Evolutionary conservation across 2,888 invertebrate genomes (phyloP).

Genomic region (Acanthopleura granulata): DNA sequence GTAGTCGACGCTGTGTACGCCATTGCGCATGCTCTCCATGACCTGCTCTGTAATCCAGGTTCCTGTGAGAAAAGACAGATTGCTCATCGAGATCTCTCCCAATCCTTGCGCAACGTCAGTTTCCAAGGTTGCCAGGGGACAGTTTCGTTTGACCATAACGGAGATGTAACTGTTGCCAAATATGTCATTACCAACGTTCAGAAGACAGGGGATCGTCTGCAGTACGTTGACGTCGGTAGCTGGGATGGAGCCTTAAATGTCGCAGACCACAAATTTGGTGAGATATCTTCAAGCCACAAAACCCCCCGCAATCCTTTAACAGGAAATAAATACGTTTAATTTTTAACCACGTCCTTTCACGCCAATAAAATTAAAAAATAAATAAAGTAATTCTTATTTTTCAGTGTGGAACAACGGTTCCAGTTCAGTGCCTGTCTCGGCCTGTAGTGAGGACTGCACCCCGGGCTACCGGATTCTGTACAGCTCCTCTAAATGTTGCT

Average conservation of each 20-base stretch:
- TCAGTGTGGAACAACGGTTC: slow-evolving; percentile 20
- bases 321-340: too few species aligned
- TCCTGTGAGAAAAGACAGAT: not conserved
- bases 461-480: not conserved
- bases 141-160: slow-evolving; percentile 17
- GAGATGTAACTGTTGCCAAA: not conserved
- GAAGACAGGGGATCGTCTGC: not conserved
- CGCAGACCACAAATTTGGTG: slow-evolving; percentile 1
- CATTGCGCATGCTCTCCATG: slow-evolving; percentile 15
- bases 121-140: slow-evolving; percentile 15
- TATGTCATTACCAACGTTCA: slow-evolving; percentile 19
- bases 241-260: slow-evolving; percentile 17
- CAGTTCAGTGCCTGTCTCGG: not conserved
- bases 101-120: not conserved
- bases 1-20: slow-evolving; percentile 21
- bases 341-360: too few species aligned
- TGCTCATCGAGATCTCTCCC: not conserved
- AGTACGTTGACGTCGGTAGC: slow-evolving; percentile 17
- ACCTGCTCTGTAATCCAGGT: not conserved
- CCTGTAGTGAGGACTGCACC: slow-evolving; percentile 17
- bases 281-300: not conserved
- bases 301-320: too few species aligned
- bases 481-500: slow-evolving; percentile 20
- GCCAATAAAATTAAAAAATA: too few species aligned
- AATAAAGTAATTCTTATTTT: not conserved